Percentiles rank a stretch among this genome's conserved stretches.
These are phyloP conservation scores for Brachypteracias leptosomus DNA, from an alignment of 2,113 vertebrate species.

Conservation along the genomic window DNA sequence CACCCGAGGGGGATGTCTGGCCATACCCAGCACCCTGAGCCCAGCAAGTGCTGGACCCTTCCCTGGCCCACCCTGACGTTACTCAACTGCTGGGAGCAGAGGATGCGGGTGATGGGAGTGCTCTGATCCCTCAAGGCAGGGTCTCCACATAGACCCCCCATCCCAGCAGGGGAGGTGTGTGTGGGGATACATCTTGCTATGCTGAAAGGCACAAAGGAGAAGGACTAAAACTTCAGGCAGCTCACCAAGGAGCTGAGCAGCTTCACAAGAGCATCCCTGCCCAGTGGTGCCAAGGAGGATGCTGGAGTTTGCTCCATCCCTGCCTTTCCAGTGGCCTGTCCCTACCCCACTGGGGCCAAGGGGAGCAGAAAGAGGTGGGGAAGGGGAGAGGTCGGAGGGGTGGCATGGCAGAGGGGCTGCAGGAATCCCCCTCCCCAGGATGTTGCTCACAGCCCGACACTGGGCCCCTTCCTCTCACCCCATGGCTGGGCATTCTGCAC, in stretches of 20 bases:
- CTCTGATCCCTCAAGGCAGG: not conserved
- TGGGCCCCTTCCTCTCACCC: not conserved
- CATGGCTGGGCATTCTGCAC: not conserved
- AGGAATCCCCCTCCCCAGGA: not conserved
- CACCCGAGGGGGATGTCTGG: fast-evolving
- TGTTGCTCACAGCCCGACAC: not conserved
- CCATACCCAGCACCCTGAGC: not conserved
- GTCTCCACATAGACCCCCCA: not conserved
- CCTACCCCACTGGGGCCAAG: fast-evolving
- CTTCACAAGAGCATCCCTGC: fast-evolving
- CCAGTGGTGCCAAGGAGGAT: fast-evolving
- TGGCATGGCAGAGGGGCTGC: not conserved
- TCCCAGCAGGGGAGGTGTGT: too few species aligned
- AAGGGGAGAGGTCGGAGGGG: not conserved
- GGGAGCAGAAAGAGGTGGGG: not conserved
- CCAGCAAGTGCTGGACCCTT: not conserved
- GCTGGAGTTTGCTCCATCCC: not conserved
- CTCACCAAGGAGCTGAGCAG: not conserved
- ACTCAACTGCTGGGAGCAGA: not conserved
- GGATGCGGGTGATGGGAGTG: too few species aligned
- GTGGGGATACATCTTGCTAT: not conserved
- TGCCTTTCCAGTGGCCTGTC: not conserved
- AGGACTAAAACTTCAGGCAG: not conserved
- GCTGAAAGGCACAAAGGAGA: not conserved
- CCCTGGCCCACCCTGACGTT: not conserved